phyloP scores from a whole-genome alignment of 1,140 invertebrate species.

The Penaeus japonicus region DNA sequence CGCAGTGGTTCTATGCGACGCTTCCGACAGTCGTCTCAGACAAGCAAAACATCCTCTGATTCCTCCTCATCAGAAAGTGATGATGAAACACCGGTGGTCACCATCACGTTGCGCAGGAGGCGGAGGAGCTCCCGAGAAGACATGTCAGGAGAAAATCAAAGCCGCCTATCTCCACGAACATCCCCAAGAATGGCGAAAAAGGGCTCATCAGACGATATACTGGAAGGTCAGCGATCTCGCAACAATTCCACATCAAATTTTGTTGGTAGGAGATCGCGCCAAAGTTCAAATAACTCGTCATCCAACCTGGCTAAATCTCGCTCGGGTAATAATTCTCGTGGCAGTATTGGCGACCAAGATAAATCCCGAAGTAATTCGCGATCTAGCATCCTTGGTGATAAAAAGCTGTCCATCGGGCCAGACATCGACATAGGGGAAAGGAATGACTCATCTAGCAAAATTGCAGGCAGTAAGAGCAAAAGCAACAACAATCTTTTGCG shows the following conservation, averaged over 20 bases:
- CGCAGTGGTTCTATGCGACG: constrained; percentile 52
- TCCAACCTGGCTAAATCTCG: constrained; percentile 21
- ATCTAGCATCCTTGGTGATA: constrained; percentile 40
- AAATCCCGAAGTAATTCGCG: constrained; percentile 45
- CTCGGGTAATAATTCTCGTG: constrained; percentile 35
- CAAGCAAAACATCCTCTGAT: constrained; percentile 48
- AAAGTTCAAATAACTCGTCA: constrained; percentile 25
- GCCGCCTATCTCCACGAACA: constrained; percentile 30
- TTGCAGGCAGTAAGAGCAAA: neutral
- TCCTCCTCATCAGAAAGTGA: constrained; percentile 52
- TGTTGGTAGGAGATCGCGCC: constrained; percentile 8
- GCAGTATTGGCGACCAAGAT: constrained; percentile 24
- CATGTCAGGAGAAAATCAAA: constrained; percentile 35
- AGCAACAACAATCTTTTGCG: neutral
- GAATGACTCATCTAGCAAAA: neutral
- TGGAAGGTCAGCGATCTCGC: constrained; percentile 29
- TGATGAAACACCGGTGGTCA: constrained; percentile 43
- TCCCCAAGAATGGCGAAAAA: constrained; percentile 6
- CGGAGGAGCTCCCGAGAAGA: constrained; percentile 36
- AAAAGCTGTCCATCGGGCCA: constrained; percentile 44
- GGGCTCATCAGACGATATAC: constrained; percentile 34
- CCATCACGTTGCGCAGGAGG: constrained; percentile 25
- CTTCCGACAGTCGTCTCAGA: constrained; percentile 36
- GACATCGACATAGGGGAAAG: constrained; percentile 57
- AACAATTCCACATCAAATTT: constrained; percentile 40